Conservation (phyloP, 1,140 invertebrate genomes). For the Plutomurus gul region DNA sequence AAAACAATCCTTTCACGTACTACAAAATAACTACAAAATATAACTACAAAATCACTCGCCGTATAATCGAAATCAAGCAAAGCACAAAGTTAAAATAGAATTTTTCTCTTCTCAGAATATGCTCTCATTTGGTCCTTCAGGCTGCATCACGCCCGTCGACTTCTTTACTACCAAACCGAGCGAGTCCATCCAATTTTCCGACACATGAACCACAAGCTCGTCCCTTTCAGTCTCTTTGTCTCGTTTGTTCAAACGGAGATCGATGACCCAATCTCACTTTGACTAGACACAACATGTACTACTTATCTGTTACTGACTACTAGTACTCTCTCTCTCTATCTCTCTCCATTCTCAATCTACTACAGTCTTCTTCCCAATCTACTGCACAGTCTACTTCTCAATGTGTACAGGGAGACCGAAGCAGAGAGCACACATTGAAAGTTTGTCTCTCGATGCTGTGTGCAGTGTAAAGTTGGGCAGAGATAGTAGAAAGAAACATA, state of each 20-base stretch:
- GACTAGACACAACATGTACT: not conserved
- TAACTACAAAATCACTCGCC: slow-evolving; percentile 24
- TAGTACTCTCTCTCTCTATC: not conserved
- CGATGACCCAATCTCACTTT: slow-evolving; percentile 2
- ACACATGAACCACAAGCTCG: slow-evolving; percentile 25
- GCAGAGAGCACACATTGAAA: no score
- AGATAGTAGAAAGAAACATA: no score
- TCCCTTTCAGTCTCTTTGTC: slow-evolving; percentile 28
- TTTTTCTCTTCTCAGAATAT: slow-evolving; percentile 19
- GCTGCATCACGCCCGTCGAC: not conserved
- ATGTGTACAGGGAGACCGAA: no score
- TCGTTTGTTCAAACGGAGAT: slow-evolving; percentile 19
- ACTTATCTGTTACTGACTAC: not conserved
- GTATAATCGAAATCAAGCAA: slow-evolving; percentile 30
- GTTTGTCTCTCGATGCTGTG: no score
- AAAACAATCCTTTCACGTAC: slow-evolving; percentile 32
- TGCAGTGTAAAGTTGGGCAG: no score
- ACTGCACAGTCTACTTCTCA: no score
- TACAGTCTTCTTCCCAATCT: no score
- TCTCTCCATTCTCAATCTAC: not conserved
- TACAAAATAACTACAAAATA: not conserved
- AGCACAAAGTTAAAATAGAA: slow-evolving; percentile 31
- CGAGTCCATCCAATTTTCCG: slow-evolving; percentile 25
- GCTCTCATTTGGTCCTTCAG: not conserved
- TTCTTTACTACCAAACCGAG: not conserved